Conservation (phyloP, 1,140 invertebrate genomes). For the Drosophila orosa region DNA sequence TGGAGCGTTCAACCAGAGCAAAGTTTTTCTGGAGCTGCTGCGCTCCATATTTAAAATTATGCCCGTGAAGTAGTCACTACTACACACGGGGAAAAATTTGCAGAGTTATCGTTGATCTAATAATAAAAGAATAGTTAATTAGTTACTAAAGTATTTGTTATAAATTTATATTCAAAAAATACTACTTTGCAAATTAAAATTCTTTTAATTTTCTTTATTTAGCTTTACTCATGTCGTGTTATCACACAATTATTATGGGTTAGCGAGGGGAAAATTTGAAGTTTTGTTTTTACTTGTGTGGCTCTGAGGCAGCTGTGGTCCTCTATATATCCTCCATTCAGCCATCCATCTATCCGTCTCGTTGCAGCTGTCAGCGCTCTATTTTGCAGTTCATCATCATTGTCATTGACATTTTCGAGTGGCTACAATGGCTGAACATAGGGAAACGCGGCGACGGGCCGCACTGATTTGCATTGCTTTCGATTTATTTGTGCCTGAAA, state of each 20-base stretch:
- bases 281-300: slow-evolving; percentile 15
- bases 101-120: not conserved
- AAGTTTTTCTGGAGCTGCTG: slow-evolving; percentile 73
- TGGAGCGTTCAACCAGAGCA: slow-evolving; percentile 67
- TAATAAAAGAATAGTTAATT: not conserved
- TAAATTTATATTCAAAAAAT: not conserved
- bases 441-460: slow-evolving; percentile 17
- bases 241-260: too few relatives aligned
- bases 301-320: slow-evolving; percentile 28
- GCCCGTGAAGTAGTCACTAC: slow-evolving; percentile 52
- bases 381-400: slow-evolving; percentile 83
- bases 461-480: slow-evolving; percentile 69
- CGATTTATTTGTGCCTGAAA: slow-evolving; percentile 68
- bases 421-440: slow-evolving; percentile 75
- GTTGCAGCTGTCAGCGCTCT: slow-evolving; percentile 80
- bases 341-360: slow-evolving; percentile 57
- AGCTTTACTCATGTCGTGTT: not conserved
- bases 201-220: not conserved
- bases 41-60: slow-evolving; percentile 81
- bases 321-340: slow-evolving; percentile 51
- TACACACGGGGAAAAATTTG: not conserved
- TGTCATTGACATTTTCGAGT: slow-evolving; percentile 82
- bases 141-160: too few relatives aligned
- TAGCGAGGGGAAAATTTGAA: not conserved
- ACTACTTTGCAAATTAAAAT: not conserved